Base-by-base conservation (phyloP, 2,888 invertebrate genomes). In the Protophormia terraenovae region DNA sequence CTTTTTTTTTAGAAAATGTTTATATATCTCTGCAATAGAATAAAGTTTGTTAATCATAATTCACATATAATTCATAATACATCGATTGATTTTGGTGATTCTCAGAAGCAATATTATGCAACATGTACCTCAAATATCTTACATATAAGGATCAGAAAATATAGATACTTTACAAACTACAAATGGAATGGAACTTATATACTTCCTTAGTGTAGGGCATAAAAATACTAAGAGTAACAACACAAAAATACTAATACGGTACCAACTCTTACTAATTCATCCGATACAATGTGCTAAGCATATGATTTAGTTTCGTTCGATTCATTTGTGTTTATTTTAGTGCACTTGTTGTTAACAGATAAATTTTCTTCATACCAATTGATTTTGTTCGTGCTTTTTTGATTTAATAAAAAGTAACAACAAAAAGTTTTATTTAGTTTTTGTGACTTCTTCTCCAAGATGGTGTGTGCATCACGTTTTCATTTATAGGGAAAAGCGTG, bases 301-400 rank as follows among this genome's bases (percentile, higher is more conserved):
- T 71, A 60, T 80, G 80, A 76, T 72, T 76, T 62, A 19, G 19
- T 66, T 66, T 53, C 27, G 32, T 78, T 38, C 47, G 35, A 47
- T 78, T 60, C 50, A 27, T 22, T 67, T 64, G 35, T 84, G 79
- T 84, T 84, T 84, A 84, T 79, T 75, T 79, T 84, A 76, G 16
- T 71, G 84, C 66, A 84, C 83, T 83, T 83, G 84, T 83, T 83
- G 84, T 64, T 79, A 84, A 84, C 64, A 64, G 79, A 84, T 80
- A 76, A 66, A 76, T 80, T 80, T 78, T 60, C 69, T 84, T 84
- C 71, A 41, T 76, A 53, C 32, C 38, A 60, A 80, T 76, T 72
- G 72, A 76, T 80, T 76, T 60, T 58, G 12, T 50, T 27, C n/a
- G 10, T 50, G 19, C 6, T 32, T 32, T 35, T 41, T 38, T 41